These are phyloP conservation scores for Agonopterix alstromeriana DNA, from an alignment of 2,888 invertebrate species.

Conservation along the genomic window DNA sequence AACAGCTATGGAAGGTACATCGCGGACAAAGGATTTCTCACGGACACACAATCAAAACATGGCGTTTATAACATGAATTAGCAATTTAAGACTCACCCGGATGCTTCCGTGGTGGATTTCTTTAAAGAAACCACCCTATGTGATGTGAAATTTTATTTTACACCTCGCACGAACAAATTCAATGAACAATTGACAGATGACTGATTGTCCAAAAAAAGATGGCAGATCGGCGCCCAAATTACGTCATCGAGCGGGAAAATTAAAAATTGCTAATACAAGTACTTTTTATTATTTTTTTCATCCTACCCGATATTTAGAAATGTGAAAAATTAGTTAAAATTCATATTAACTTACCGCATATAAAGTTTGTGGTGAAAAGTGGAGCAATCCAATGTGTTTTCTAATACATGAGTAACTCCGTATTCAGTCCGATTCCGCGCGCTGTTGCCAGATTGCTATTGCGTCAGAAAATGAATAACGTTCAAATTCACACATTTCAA, in stretches of 20 bases:
- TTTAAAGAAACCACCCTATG: constrained; percentile 48
- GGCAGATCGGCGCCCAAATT: constrained; percentile 44
- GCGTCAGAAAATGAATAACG: constrained; percentile 66
- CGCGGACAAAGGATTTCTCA: constrained; percentile 23
- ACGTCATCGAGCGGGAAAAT: constrained; percentile 69
- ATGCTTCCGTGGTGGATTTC: constrained; percentile 64
- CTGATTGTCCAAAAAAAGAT: constrained; percentile 56
- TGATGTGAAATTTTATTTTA: constrained; percentile 40
- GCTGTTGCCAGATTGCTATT: constrained; percentile 72
- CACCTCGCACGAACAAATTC: constrained; percentile 49
- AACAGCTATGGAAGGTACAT: constrained; percentile 33
- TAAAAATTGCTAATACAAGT: constrained; percentile 43
- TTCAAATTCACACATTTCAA: constrained; percentile 67
- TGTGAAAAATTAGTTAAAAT: constrained; percentile 17
- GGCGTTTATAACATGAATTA: constrained; percentile 13
- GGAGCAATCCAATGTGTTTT: constrained; percentile 39
- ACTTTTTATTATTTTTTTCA: constrained; percentile 10
- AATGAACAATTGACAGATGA: constrained; percentile 53
- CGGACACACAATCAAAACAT: constrained; percentile 19
- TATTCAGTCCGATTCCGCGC: constrained; percentile 57
- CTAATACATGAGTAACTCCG: constrained; percentile 50
- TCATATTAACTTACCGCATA: constrained; percentile 52
- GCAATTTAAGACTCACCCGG: constrained; percentile 56
- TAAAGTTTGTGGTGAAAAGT: constrained; percentile 30
- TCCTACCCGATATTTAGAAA: background rate